phyloP scores from a whole-genome alignment of 2,888 invertebrate species.

The Belgica antarctica region DNA sequence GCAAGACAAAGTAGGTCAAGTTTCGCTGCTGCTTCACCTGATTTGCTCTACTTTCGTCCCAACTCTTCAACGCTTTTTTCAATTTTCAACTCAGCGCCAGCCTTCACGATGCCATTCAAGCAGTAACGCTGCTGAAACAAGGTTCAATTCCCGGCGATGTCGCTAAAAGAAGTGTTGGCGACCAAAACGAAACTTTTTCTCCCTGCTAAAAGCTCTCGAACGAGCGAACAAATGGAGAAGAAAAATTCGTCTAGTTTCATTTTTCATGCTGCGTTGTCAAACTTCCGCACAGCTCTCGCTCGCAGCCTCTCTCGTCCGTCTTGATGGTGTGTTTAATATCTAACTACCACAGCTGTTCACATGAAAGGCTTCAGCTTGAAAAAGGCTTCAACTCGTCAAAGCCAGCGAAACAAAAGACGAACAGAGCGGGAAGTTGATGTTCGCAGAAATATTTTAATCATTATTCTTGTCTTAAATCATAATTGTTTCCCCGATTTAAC shows the following conservation, averaged over 20 bases:
- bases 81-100: background rate
- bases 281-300: background rate
- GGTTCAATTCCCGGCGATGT: background rate
- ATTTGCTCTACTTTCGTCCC: slow-evolving; percentile 24
- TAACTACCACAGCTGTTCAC: background rate
- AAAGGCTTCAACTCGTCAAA: background rate
- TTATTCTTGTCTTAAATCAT: background rate
- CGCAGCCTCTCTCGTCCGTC: too few species aligned
- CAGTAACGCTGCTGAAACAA: background rate
- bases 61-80: background rate
- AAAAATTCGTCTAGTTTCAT: background rate
- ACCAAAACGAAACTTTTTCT: too few species aligned
- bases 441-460: slow-evolving; percentile 7
- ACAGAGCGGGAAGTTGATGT: too few species aligned
- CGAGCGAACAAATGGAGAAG: background rate
- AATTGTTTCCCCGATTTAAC: background rate
- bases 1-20: slow-evolving; percentile 24
- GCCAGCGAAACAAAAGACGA: too few species aligned
- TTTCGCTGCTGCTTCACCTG: background rate
- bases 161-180: background rate
- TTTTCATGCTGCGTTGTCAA: slow-evolving; percentile 4
- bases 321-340: background rate
- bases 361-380: too few species aligned
- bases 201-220: background rate
- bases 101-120: background rate